Percentiles rank a stretch among this genome's conserved stretches.
Conservation (phyloP, 2,797 vertebrate species). For the Miichthys miiuy region DNA sequence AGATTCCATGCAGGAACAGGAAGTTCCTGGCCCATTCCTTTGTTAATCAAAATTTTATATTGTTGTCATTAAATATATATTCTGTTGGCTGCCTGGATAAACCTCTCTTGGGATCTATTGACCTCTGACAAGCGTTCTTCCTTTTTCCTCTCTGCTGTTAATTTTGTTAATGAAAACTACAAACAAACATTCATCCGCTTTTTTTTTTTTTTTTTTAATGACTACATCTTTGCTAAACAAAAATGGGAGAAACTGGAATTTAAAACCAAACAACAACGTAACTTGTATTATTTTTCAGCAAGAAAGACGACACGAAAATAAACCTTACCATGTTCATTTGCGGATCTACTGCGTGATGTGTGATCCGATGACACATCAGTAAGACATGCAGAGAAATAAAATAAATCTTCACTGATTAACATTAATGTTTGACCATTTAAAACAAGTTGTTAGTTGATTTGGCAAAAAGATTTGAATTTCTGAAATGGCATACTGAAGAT, state of each 20-base stretch:
- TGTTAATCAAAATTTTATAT: constrained; percentile 15
- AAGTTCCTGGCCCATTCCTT: constrained; percentile 11
- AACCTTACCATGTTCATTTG: too few relatives aligned
- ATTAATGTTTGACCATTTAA: neutral
- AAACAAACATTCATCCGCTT: neutral
- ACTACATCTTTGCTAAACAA: neutral
- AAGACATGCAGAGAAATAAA: neutral
- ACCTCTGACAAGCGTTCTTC: constrained; percentile 14
- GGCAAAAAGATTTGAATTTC: neutral
- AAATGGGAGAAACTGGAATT: neutral
- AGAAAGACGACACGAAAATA: too few relatives aligned
- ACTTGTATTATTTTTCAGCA: neutral
- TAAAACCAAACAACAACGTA: neutral
- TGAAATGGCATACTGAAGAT: neutral
- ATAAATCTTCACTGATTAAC: neutral
- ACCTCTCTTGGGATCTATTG: constrained; percentile 10
- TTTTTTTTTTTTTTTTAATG: neutral
- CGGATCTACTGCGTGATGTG: too few relatives aligned
- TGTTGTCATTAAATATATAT: constrained; percentile 29
- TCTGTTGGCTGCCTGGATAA: constrained; percentile 24
- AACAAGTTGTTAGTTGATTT: neutral
- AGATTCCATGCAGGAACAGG: constrained; percentile 16
- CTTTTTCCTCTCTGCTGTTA: neutral
- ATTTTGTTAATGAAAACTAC: neutral
- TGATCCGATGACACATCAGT: neutral